Evolutionary conservation across 2,113 vertebrate species (phyloP).

Genomic region (Muntiacus reevesi): DNA sequence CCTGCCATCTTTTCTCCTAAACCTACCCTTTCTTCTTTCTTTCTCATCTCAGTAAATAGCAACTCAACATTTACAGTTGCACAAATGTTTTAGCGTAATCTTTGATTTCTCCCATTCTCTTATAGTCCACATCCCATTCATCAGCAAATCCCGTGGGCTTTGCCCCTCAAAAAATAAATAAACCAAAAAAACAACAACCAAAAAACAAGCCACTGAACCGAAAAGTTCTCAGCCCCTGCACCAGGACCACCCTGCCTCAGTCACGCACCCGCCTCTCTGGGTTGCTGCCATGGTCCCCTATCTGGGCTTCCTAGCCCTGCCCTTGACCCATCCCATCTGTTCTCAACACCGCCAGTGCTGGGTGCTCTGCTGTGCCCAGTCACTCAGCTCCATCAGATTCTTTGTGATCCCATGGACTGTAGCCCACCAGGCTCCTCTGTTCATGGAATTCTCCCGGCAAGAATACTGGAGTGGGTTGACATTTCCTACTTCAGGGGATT

Average conservation of each 20-base stretch:
- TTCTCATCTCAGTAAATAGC: not conserved
- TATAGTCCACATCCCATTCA: not conserved
- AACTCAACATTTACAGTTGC: not conserved
- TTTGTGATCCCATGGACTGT: rapidly evolving
- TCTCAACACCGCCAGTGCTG: not conserved
- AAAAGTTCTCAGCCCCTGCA: too few relatives aligned
- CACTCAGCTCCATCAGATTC: rapidly evolving
- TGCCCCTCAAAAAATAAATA: not conserved
- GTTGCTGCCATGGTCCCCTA: too few relatives aligned
- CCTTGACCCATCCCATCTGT: not conserved
- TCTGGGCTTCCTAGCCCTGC: not conserved
- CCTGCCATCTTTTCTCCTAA: not conserved
- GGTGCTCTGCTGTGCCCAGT: not conserved
- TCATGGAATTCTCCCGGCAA: not conserved
- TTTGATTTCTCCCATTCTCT: not conserved
- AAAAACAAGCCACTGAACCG: rapidly evolving
- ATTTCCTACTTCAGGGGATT: not conserved
- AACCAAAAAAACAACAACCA: not conserved
- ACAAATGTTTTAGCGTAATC: not conserved
- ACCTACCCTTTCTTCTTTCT: not conserved
- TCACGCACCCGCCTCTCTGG: too few relatives aligned
- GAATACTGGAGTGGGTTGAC: not conserved
- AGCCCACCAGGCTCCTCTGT: not conserved
- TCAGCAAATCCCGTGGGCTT: not conserved
- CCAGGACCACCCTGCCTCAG: not conserved